phyloP scores from a whole-genome alignment of 2,113 vertebrate species.

The Hiodon alosoides region DNA sequence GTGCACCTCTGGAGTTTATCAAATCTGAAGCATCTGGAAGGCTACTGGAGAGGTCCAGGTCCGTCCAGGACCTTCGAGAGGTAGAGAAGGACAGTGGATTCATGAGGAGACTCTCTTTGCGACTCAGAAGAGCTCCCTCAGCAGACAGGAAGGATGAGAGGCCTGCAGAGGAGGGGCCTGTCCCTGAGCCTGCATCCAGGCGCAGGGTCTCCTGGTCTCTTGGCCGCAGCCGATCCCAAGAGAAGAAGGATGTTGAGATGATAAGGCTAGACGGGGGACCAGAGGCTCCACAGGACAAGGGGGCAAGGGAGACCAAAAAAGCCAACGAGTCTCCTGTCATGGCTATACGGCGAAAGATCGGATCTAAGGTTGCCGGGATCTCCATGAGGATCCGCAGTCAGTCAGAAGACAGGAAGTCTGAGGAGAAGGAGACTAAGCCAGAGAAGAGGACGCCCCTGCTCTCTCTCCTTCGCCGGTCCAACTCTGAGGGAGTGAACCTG shows the following conservation, averaged over 20 bases:
- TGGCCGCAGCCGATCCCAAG: slow-evolving; percentile 66
- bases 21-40: slow-evolving; percentile 46
- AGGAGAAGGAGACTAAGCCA: slow-evolving; percentile 51
- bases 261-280: slow-evolving; percentile 53
- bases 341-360: slow-evolving; percentile 81
- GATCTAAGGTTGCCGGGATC: slow-evolving; percentile 78
- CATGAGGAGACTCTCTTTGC: slow-evolving; percentile 80
- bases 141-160: slow-evolving; percentile 66
- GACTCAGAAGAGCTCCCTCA: slow-evolving; percentile 76
- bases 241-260: slow-evolving; percentile 70
- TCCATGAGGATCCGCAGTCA: slow-evolving; percentile 80
- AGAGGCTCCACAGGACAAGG: slow-evolving; percentile 35
- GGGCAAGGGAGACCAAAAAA: slow-evolving; percentile 51
- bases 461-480: slow-evolving; percentile 75
- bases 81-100: slow-evolving; percentile 81
- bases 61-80: slow-evolving; percentile 84
- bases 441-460: slow-evolving; percentile 70
- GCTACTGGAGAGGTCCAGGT: slow-evolving; percentile 78
- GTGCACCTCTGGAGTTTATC: slow-evolving; percentile 79
- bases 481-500: slow-evolving; percentile 65
- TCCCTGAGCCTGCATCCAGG: slow-evolving; percentile 49
- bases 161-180: slow-evolving; percentile 37
- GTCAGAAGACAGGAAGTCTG: slow-evolving; percentile 61
- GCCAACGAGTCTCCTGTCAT: slow-evolving; percentile 74
- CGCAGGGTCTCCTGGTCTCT: slow-evolving; percentile 74